These are phyloP conservation scores for Takifugu flavidus DNA, from an alignment of 2,113 vertebrate genomes.

Conservation along the genomic window DNA sequence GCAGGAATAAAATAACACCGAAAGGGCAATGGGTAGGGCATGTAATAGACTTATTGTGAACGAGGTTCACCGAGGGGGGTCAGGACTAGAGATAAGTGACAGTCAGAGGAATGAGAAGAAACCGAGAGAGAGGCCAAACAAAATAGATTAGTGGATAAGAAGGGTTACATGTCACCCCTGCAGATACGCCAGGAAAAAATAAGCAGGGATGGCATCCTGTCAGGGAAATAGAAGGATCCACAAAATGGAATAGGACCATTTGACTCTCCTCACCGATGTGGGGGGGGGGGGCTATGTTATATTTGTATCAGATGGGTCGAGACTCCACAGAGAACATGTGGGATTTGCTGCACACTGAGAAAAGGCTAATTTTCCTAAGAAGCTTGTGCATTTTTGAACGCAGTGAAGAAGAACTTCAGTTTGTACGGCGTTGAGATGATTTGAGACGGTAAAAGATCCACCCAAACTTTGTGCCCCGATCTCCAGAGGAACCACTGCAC, in stretches of 20 bases:
- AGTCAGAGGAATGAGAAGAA: constrained; percentile 2
- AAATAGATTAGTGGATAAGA: constrained; percentile 25
- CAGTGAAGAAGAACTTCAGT: too few species aligned
- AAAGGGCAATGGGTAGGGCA: constrained; percentile 7
- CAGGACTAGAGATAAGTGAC: constrained; percentile 23
- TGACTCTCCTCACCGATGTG: too few species aligned
- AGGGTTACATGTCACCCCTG: constrained; percentile 13
- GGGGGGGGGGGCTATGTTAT: too few species aligned
- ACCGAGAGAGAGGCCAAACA: constrained; percentile 21
- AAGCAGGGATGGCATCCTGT: background rate
- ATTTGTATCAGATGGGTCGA: too few species aligned
- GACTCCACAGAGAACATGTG: too few species aligned
- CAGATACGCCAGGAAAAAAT: constrained; percentile 4
- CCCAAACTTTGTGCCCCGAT: too few species aligned
- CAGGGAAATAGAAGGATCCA: background rate
- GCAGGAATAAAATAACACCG: background rate
- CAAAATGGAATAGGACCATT: background rate
- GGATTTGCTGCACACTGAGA: too few species aligned
- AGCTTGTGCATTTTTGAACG: too few species aligned
- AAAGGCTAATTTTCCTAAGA: too few species aligned
- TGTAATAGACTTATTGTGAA: constrained; percentile 19
- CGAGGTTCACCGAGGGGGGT: background rate
- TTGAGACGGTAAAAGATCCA: too few species aligned
- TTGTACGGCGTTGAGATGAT: too few species aligned
- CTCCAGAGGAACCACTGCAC: too few species aligned